Evolutionary conservation across 2,888 invertebrate species (phyloP), one percentile per base, ranked within the genome.

Genomic region (Cosmia trapezina): DNA sequence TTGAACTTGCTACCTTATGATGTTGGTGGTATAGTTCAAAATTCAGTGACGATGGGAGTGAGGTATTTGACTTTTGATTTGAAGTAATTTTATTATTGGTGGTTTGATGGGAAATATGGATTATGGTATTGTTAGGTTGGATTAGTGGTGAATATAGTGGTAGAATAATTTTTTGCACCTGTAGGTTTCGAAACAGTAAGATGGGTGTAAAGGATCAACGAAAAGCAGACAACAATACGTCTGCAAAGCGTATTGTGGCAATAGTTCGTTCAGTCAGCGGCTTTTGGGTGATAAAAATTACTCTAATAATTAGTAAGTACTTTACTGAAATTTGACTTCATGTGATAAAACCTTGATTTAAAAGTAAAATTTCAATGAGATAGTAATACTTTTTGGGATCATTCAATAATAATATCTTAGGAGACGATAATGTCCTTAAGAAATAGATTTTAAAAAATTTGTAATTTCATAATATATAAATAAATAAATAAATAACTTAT

Each of bases 51-150:
- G 12, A 19, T 22, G 33, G 5, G 22, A 22, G 4, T 53, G 45
- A 49, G 28, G 22, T 22, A 49, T 74, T 77, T 76, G 49, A 65
- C 49, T 53, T 76, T 74, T 43, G 19, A 43, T 76, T 74, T 43
- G 19, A 43, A 80, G 57, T 65, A 64, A 54, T 60, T 74, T 63
- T 63, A 49, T 59, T 73, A 51, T 59, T 59, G 12, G 11, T 28
- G 17, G 12, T 65, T 45, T 33, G 41, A 49, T 63, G 11, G 33
- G 47, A 53, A 51, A 47, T 62, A 45, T 63, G 45, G 45, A 6
- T 47, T 17, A 37, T 65, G 4, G n/a, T 33, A 54, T 61, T 72
- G 53, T 74, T 74, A 7, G 22, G 51, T 41, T 22, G 22, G 19
- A 19, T 14, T 57, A 22, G 12, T 70, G 19, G 41, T 70, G 45